A percentile compares a stretch with the other conserved stretches of the same genome.
phyloP scores from a whole-genome alignment of 2,113 vertebrate species.

The Heloderma charlesbogerti region DNA sequence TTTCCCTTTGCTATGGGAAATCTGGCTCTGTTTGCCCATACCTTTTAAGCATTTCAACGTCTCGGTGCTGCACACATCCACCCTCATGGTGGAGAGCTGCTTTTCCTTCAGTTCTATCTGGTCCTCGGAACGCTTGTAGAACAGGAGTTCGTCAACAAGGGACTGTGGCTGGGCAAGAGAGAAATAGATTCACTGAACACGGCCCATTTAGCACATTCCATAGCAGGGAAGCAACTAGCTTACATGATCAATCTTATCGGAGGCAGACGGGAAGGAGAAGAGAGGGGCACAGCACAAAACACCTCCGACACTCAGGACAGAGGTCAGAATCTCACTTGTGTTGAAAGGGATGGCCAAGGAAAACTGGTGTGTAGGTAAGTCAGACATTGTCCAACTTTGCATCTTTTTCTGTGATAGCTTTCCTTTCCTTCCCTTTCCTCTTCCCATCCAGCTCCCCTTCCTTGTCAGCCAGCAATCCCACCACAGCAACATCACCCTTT shows the following conservation, averaged over 20 bases:
- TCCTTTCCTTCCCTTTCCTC: background rate
- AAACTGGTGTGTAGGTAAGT: background rate
- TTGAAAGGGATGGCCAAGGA: too few species aligned
- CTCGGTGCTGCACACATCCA: constrained; percentile 95
- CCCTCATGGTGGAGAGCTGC: constrained; percentile 89
- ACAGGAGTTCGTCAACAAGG: constrained; percentile 88
- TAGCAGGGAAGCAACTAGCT: background rate
- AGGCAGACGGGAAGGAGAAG: background rate
- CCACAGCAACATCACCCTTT: background rate
- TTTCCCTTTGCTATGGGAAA: background rate
- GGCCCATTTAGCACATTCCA: too few species aligned
- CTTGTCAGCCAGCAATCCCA: background rate
- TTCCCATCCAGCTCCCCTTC: background rate
- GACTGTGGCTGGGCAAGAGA: constrained; percentile 82
- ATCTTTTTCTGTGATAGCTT: background rate
- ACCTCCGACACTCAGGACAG: background rate
- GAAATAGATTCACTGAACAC: background rate
- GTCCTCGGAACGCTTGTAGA: constrained; percentile 85
- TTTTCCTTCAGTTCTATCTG: constrained; percentile 95
- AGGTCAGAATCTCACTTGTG: too few species aligned
- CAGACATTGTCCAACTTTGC: background rate
- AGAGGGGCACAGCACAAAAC: background rate
- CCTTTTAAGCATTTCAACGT: constrained; percentile 97
- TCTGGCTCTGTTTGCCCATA: constrained; percentile 50
- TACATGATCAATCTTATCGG: background rate